Percentiles rank a stretch among this genome's conserved stretches.
phyloP scores from a whole-genome alignment of 2,888 invertebrate species.

The Lycocerus yunnanus region DNA sequence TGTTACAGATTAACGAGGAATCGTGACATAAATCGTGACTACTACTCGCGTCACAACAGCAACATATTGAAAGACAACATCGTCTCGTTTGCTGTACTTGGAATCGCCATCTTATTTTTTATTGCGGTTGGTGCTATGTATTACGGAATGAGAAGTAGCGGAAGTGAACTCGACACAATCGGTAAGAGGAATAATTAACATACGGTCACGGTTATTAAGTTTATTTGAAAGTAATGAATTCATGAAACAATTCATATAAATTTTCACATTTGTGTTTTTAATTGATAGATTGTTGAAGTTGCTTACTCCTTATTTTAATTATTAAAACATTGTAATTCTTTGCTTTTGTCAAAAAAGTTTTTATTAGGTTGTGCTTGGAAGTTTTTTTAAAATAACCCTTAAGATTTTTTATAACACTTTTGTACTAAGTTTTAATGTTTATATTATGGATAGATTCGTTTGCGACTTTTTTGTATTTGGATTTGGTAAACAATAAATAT shows the following conservation, averaged over 20 bases:
- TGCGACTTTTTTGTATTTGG: conserved; percentile 22
- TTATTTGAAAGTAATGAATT: neutral
- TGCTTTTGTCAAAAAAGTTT: neutral
- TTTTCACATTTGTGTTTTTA: neutral
- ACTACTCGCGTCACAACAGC: conserved; percentile 35
- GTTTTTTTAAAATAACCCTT: conserved; percentile 4
- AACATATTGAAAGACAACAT: conserved; percentile 61
- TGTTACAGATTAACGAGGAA: conserved; percentile 36
- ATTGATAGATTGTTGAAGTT: neutral
- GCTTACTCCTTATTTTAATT: neutral
- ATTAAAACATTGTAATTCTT: neutral
- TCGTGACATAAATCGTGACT: conserved; percentile 46
- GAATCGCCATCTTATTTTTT: conserved; percentile 67
- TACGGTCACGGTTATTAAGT: neutral
- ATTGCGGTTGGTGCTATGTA: conserved; percentile 69
- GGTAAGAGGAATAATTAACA: conserved; percentile 50
- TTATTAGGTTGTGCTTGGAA: neutral
- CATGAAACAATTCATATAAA: neutral
- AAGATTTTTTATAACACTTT: conserved; percentile 22
- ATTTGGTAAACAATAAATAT: conserved; percentile 57
- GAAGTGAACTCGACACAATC: conserved; percentile 60
- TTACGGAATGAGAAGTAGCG: conserved; percentile 67
- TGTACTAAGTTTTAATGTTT: neutral
- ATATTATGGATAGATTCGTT: conserved; percentile 36
- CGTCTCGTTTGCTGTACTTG: conserved; percentile 67